Evolutionary conservation across 2,888 invertebrate genomes (phyloP).

Genomic region (Drosophila infuscata): DNA sequence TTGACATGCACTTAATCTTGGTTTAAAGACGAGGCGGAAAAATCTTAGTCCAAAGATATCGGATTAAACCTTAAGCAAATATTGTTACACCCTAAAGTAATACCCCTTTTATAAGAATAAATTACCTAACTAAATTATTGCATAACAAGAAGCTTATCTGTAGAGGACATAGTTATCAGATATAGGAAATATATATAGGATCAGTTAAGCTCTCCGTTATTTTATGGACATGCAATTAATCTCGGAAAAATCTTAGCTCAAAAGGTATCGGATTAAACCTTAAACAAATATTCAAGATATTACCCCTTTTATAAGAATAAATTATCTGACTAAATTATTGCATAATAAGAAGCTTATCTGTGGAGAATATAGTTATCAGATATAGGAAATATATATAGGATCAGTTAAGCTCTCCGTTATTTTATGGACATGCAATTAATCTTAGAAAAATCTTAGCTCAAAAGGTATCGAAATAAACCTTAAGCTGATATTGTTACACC

Average conservation of each 20-base stretch:
- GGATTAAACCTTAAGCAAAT: not conserved
- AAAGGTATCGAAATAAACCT: not conserved
- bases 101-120: not conserved
- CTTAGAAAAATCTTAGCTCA: not conserved
- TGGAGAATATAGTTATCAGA: not conserved
- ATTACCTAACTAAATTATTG: not conserved
- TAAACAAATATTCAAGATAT: not conserved
- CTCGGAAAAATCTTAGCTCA: not conserved
- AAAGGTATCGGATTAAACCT: not conserved
- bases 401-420: too few species aligned
- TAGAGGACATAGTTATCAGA: not conserved
- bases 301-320: not conserved
- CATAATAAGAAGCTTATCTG: not conserved
- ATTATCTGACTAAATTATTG: not conserved
- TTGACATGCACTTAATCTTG: not conserved
- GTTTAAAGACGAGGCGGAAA: too few species aligned
- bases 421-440: not conserved
- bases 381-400: too few species aligned
- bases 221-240: not conserved
- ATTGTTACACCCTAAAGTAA: not conserved
- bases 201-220: too few species aligned
- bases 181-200: not conserved
- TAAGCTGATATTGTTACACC: not conserved
- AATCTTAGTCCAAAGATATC: fast-evolving
- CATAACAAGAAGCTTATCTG: not conserved